Evolutionary conservation across 2,113 vertebrate genomes (phyloP).

Genomic region (Marmota monax): DNA sequence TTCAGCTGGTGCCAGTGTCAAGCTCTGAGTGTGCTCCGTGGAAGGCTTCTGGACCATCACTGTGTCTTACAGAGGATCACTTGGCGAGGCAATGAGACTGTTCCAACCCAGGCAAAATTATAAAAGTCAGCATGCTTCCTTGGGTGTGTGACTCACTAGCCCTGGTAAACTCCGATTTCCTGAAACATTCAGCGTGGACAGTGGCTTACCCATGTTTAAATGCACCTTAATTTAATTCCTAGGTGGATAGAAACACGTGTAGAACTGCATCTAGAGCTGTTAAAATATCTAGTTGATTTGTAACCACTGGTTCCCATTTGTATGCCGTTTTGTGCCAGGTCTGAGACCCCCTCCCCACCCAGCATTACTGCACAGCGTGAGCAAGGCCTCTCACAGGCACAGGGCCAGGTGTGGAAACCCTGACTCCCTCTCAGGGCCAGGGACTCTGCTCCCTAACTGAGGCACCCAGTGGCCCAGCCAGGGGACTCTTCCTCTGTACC

Average conservation of each 20-base stretch:
- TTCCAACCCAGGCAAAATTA: background rate
- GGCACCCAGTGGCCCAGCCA: background rate
- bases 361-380: background rate
- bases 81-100: background rate
- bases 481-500: no score
- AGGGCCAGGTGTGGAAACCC: background rate
- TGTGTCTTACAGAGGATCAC: background rate
- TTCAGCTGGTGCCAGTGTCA: background rate
- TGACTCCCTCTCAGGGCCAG: background rate
- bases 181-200: background rate
- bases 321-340: background rate
- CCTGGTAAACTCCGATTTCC: background rate
- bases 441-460: no score
- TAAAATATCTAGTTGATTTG: background rate
- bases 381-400: background rate
- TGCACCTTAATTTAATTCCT: background rate
- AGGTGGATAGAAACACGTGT: accelerated
- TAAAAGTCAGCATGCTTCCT: background rate
- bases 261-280: background rate
- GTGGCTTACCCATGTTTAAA: background rate
- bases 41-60: background rate
- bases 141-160: background rate
- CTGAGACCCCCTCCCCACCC: no score
- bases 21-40: background rate
- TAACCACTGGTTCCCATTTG: background rate